Evolutionary conservation across 1,140 invertebrate genomes (phyloP), one percentile per base, ranked within the genome.

Genomic region (Lysiphlebus fabarum): DNA sequence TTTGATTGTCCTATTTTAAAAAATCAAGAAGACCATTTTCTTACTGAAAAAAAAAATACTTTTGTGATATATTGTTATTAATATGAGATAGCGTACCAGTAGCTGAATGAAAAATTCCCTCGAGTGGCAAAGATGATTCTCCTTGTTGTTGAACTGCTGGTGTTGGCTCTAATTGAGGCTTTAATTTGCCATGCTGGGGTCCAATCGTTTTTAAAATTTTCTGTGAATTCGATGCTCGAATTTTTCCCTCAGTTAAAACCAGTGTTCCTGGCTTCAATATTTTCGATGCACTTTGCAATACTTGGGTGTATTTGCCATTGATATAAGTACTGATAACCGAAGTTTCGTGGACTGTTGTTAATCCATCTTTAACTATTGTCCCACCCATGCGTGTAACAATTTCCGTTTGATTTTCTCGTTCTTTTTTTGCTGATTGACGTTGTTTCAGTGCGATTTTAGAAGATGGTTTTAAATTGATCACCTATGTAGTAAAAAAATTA

Each of bases 301-400:
- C 87, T 74, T 90, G 87, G 7, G 90, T 90, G 68, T 94, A 94
- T 75, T 92, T 91, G 53, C 90, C 90, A 55, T 89, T 90, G 65
- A 93, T 91, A 67, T 89, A 91, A 6, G 91, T 93, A 5, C 91
- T 91, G 66, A 93, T 89, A 10, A 93, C 91, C 69, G 87, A 91
- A 0, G 91, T 93, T 78, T 93, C 90, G 67, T 92, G 90, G 7
- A 93, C 86, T 1, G 91, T 93, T 1, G 90, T 93, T 1, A 88
- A 68, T 2, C 91, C 91, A 70, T 92, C 87, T 68, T 90, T 88
- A 4, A 93, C 86, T 38, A 92, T 85, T 4, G 90, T 93, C 17
- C 90, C 91, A 40, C 89, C 89, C 7, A 92, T 79, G 67, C 86
- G 90, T 2, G 90, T 92, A 0, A 93, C 89, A 42, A 92, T 75